Evolutionary conservation across 2,797 vertebrate species (phyloP).

Genomic region (Trematomus bernacchii): DNA sequence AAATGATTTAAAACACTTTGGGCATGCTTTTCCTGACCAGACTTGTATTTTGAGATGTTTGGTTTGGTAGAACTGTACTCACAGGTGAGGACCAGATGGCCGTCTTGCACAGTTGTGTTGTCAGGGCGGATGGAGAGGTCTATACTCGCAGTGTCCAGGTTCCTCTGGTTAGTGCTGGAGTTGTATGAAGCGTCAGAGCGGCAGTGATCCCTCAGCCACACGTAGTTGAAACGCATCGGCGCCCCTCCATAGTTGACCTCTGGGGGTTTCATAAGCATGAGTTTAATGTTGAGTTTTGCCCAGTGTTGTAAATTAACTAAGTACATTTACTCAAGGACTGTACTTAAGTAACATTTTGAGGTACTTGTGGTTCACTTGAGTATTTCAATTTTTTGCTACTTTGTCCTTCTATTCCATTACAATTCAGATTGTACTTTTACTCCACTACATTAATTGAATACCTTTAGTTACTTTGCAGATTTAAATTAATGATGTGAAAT

Average conservation of each 20-base stretch:
- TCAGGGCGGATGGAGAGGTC: slow-evolving; percentile 89
- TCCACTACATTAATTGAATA: too few relatives aligned
- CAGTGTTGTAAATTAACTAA: too few relatives aligned
- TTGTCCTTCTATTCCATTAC: too few relatives aligned
- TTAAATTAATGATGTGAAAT: too few relatives aligned
- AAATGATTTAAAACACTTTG: too few relatives aligned
- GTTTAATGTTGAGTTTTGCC: fast-evolving
- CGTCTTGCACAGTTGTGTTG: slow-evolving; percentile 80
- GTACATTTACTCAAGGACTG: too few relatives aligned
- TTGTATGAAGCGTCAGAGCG: slow-evolving; percentile 91
- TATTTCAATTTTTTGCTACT: too few relatives aligned
- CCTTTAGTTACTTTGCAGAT: too few relatives aligned
- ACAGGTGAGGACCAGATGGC: slow-evolving; percentile 90
- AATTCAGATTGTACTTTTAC: too few relatives aligned
- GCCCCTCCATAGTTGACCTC: slow-evolving; percentile 83
- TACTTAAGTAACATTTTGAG: too few relatives aligned
- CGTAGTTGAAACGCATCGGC: slow-evolving; percentile 89
- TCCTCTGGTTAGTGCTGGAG: slow-evolving; percentile 90
- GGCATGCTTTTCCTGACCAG: background rate
- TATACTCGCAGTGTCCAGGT: slow-evolving; percentile 90
- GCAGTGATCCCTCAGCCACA: slow-evolving; percentile 96
- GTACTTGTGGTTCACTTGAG: too few relatives aligned
- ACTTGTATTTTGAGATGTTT: background rate
- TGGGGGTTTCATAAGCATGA: slow-evolving; percentile 47
- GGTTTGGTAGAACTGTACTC: slow-evolving; percentile 38